Conservation (phyloP, 2,888 invertebrate species). For the Penaeus monodon region DNA sequence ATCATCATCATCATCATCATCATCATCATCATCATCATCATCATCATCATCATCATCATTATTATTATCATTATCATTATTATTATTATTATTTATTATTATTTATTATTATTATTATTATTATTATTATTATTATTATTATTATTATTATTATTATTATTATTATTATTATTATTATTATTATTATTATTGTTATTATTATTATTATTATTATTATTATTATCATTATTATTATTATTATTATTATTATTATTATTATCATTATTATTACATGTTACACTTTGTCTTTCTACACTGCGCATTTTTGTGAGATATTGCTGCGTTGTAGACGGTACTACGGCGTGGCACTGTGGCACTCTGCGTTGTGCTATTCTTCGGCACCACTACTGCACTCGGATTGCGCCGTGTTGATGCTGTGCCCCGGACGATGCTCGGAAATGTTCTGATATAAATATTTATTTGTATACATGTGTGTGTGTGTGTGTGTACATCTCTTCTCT, state of each 20-base stretch:
- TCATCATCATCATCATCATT: not conserved
- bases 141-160: not conserved
- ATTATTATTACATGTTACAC: not conserved
- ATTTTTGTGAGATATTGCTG: too few relatives aligned
- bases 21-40: not conserved
- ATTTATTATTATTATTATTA: not conserved
- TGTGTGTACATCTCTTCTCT: too few relatives aligned
- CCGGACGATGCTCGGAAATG: too few relatives aligned
- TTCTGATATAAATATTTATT: too few relatives aligned
- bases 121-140: not conserved
- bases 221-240: not conserved
- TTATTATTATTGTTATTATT: not conserved
- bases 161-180: not conserved
- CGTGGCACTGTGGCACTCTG: too few relatives aligned
- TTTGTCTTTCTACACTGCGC: not conserved
- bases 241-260: not conserved
- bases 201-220: conserved; percentile 6
- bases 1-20: not conserved
- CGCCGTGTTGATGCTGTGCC: too few relatives aligned
- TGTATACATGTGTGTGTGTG: too few relatives aligned
- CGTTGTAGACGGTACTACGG: too few relatives aligned
- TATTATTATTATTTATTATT: not conserved
- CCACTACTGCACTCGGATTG: too few relatives aligned
- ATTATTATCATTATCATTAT: not conserved
- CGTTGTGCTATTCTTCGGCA: too few relatives aligned